Percentiles rank a stretch among this genome's conserved stretches.
phyloP scores from a whole-genome alignment of 1,140 invertebrate genomes.

The Trissolcus basalis region DNA sequence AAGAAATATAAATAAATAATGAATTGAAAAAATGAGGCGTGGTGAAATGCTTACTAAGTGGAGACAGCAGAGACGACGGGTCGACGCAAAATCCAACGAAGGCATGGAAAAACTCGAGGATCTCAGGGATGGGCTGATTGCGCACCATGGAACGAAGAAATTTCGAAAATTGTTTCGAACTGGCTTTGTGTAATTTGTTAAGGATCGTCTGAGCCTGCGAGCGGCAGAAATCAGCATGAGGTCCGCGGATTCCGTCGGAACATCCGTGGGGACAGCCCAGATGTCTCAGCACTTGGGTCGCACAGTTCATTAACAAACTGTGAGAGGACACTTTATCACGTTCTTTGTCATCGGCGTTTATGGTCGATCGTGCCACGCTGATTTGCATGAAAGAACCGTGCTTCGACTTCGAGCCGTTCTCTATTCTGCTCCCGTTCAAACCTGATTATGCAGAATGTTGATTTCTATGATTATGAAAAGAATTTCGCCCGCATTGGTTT shows the following conservation, averaged over 20 bases:
- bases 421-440: slow-evolving; percentile 34
- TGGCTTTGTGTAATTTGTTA: slow-evolving; percentile 83
- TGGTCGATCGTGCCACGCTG: slow-evolving; percentile 22
- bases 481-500: not conserved
- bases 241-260: slow-evolving; percentile 87
- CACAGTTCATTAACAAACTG: slow-evolving; percentile 66
- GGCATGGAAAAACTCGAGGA: slow-evolving; percentile 96
- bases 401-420: slow-evolving; percentile 44
- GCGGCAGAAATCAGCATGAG: slow-evolving; percentile 91
- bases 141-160: slow-evolving; percentile 88
- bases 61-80: slow-evolving; percentile 87
- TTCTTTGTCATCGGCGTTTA: slow-evolving; percentile 45
- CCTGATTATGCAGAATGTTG: slow-evolving; percentile 11
- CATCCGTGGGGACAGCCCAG: slow-evolving; percentile 96
- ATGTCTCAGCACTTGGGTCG: slow-evolving; percentile 87
- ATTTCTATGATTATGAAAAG: not conserved
- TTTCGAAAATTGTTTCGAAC: slow-evolving; percentile 83
- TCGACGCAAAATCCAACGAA: slow-evolving; percentile 97
- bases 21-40: too few relatives aligned
- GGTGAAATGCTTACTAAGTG: slow-evolving; percentile 82
- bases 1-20: slow-evolving; percentile 57
- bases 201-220: slow-evolving; percentile 91
- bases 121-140: slow-evolving; percentile 84
- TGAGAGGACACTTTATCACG: slow-evolving; percentile 37
- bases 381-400: slow-evolving; percentile 49